These are phyloP conservation scores for Periparus ater DNA, from an alignment of 2,797 vertebrate genomes.

Conservation along the genomic window DNA sequence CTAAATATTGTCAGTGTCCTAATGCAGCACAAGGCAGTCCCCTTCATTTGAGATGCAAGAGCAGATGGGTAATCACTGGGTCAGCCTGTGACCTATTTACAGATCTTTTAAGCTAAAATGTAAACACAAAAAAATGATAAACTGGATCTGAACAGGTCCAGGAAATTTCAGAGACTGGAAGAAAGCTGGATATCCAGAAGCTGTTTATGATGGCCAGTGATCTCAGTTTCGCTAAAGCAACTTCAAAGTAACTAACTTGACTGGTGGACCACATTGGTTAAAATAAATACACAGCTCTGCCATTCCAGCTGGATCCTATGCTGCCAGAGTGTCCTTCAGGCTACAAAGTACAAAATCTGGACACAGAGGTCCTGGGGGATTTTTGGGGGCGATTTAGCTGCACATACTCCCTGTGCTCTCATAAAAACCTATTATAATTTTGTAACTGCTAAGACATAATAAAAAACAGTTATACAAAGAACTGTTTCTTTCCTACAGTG, in stretches of 20 bases:
- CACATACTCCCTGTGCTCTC: accelerated
- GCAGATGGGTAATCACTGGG: background rate
- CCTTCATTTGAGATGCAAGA: background rate
- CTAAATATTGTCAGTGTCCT: background rate
- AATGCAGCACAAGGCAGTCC: background rate
- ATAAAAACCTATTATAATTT: background rate
- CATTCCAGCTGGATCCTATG: background rate
- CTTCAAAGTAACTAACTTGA: background rate
- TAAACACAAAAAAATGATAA: background rate
- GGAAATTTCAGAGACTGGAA: background rate
- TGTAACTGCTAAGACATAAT: background rate
- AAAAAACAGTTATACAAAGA: background rate
- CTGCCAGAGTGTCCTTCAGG: background rate
- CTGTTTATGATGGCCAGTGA: background rate
- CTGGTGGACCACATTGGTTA: background rate
- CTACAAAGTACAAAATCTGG: background rate
- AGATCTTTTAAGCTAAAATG: background rate
- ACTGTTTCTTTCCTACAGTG: background rate
- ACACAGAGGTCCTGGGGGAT: background rate
- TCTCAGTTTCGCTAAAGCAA: background rate
- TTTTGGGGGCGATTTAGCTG: background rate
- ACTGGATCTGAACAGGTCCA: background rate
- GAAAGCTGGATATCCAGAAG: background rate
- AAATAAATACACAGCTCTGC: background rate
- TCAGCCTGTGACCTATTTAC: background rate